These are phyloP conservation scores for Andrena minutula DNA, from an alignment of 2,888 invertebrate genomes.

Conservation along the genomic window DNA sequence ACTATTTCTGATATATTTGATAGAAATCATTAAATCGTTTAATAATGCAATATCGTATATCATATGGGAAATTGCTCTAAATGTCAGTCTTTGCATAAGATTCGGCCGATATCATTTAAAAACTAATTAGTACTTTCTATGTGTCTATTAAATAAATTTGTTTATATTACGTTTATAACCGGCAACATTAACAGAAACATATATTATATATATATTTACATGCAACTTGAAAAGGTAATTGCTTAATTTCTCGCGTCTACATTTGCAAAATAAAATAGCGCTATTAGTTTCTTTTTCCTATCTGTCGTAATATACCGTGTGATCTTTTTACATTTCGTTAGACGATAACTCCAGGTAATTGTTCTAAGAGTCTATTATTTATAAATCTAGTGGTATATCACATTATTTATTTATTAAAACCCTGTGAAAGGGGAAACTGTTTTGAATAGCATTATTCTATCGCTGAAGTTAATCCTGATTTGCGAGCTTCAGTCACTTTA, in stretches of 20 bases:
- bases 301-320: slow-evolving; percentile 31
- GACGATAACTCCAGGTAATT: slow-evolving; percentile 31
- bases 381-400: slow-evolving; percentile 60
- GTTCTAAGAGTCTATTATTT: slow-evolving; percentile 24
- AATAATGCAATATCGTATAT: slow-evolving; percentile 28
- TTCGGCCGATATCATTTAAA: slow-evolving; percentile 33
- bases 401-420: slow-evolving; percentile 66
- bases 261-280: slow-evolving; percentile 39
- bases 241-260: slow-evolving; percentile 22
- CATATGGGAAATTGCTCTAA: slow-evolving; percentile 60
- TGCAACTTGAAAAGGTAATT: background rate
- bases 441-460: slow-evolving; percentile 40
- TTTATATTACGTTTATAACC: slow-evolving; percentile 24
- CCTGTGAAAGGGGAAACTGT: slow-evolving; percentile 57
- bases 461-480: slow-evolving; percentile 35
- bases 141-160: slow-evolving; percentile 25
- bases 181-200: slow-evolving; percentile 39
- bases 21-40: slow-evolving; percentile 28
- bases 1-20: background rate
- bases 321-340: slow-evolving; percentile 29
- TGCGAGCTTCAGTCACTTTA: slow-evolving; percentile 12
- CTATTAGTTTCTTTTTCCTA: slow-evolving; percentile 1
- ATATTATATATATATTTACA: slow-evolving; percentile 24
- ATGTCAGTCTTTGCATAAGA: slow-evolving; percentile 53
- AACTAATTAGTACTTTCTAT: slow-evolving; percentile 28